Evolutionary conservation across 2,888 invertebrate genomes (phyloP).

Genomic region (Lepidochrysops patricia): DNA sequence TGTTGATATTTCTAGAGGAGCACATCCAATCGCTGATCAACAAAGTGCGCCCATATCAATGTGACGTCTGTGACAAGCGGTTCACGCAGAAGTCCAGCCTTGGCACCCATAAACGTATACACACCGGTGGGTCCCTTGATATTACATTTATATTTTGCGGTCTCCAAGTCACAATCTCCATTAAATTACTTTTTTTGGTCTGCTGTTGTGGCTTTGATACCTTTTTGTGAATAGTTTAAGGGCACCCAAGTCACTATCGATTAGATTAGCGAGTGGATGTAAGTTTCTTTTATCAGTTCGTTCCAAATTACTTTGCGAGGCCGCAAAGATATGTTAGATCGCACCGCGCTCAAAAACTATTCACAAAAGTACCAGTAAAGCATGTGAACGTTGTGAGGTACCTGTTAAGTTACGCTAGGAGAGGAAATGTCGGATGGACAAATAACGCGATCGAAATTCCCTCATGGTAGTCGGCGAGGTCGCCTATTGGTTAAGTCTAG

Average conservation of each 20-base stretch:
- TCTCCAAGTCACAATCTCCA: slow-evolving; percentile 61
- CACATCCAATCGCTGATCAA: slow-evolving; percentile 77
- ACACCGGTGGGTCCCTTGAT: slow-evolving; percentile 78
- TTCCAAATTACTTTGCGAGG: slow-evolving; percentile 19
- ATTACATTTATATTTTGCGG: slow-evolving; percentile 61
- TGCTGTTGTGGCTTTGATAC: slow-evolving; percentile 65
- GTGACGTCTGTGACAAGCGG: slow-evolving; percentile 85
- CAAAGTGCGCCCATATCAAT: slow-evolving; percentile 78
- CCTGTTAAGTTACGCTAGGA: slow-evolving; percentile 56
- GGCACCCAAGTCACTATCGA: slow-evolving; percentile 48
- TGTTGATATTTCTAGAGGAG: slow-evolving; percentile 75
- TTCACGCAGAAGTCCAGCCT: slow-evolving; percentile 89
- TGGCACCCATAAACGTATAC: slow-evolving; percentile 87
- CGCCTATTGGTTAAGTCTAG: slow-evolving; percentile 22
- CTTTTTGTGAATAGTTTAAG: slow-evolving; percentile 74
- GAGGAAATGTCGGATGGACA: slow-evolving; percentile 68
- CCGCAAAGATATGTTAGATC: slow-evolving; percentile 40
- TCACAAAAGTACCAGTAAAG: slow-evolving; percentile 69
- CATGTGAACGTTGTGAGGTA: slow-evolving; percentile 72
- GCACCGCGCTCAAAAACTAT: slow-evolving; percentile 72
- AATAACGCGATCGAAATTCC: slow-evolving; percentile 60
- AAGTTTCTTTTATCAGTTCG: slow-evolving; percentile 32
- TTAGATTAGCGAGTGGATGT: slow-evolving; percentile 44
- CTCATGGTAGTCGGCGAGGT: slow-evolving; percentile 50
- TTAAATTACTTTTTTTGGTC: slow-evolving; percentile 28